Evolutionary conservation across 1,140 invertebrate species (phyloP), one percentile per base, ranked within the genome.

Genomic region (Bombus sylvicola): DNA sequence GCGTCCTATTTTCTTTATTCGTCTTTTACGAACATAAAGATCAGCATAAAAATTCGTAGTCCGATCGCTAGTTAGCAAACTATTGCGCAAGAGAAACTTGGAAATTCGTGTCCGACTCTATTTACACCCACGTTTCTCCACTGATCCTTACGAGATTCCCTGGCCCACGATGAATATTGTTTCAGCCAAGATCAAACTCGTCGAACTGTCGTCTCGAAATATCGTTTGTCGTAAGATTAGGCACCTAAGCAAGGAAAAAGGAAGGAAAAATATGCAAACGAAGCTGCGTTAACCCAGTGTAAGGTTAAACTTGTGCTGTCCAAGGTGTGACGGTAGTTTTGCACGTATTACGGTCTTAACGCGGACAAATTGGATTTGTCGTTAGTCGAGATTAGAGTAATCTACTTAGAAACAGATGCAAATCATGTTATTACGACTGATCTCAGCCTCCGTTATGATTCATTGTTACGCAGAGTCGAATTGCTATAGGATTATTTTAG

Each of bases 301-400:
- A 5, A 28, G 12, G 28, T 31, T 0, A 1, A 12, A 25, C 3
- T 39, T n/a, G 13, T 8, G 34, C 57, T 59, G 4, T 59, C 13
- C 13, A 31, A 41, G 5, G 25, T 62, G 10, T n/a, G 6, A 1
- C 25, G 6, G 8, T 39, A 69, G 25, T 66, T 53, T 57, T 37
- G 43, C 28, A 34, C 22, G 43, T 18, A 62, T 64, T 78, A 28
- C 34, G 5, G 31, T 53, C 41, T 39, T 53, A 28, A 10, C 18
- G 15, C 34, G 13, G 25, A 47, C 28, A 69, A 66, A 68, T 80
- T 80, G 62, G 77, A 80, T 37, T 47, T 80, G 34, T 39, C 66
- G 25, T 80, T 53, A 69, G 15, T 80, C 25, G 43, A 31, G 66
- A 47, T 69, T 80, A 80, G 22, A 39, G 34, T 80, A 80, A 80